Percentiles rank a stretch among this genome's conserved stretches.
These are phyloP conservation scores for Nicator chloris DNA, from an alignment of 2,113 vertebrate genomes.

Conservation along the genomic window DNA sequence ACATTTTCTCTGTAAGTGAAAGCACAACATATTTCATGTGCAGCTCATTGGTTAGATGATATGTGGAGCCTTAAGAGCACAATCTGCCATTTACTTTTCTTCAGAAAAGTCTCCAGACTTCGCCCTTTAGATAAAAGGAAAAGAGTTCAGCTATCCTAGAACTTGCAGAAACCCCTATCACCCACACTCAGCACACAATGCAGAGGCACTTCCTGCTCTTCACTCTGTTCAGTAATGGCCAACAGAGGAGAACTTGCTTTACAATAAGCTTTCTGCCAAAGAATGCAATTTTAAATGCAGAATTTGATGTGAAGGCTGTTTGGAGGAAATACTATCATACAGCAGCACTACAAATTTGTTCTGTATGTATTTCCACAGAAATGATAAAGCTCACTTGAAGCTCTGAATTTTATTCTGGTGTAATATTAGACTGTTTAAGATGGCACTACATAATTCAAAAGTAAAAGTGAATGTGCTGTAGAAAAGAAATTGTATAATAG, in stretches of 20 bases:
- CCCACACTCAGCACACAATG: neutral
- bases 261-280: neutral
- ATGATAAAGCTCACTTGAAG: neutral
- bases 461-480: conserved; percentile 18
- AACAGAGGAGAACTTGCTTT: neutral
- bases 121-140: neutral
- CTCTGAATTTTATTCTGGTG: conserved; percentile 38
- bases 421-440: conserved; percentile 55
- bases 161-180: neutral
- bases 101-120: conserved; percentile 3
- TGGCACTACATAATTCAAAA: conserved; percentile 61
- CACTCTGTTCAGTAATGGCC: neutral
- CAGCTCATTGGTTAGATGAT: neutral
- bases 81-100: neutral
- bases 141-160: neutral
- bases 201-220: neutral
- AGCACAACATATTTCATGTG: neutral
- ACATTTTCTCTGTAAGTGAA: conserved; percentile 14
- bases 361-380: conserved; percentile 16
- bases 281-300: neutral
- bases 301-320: neutral
- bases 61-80: neutral
- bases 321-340: neutral
- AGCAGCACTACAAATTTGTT: neutral
- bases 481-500: conserved; percentile 52